These are phyloP conservation scores for Parapsyche elsis DNA, from an alignment of 1,140 invertebrate species.

Conservation along the genomic window DNA sequence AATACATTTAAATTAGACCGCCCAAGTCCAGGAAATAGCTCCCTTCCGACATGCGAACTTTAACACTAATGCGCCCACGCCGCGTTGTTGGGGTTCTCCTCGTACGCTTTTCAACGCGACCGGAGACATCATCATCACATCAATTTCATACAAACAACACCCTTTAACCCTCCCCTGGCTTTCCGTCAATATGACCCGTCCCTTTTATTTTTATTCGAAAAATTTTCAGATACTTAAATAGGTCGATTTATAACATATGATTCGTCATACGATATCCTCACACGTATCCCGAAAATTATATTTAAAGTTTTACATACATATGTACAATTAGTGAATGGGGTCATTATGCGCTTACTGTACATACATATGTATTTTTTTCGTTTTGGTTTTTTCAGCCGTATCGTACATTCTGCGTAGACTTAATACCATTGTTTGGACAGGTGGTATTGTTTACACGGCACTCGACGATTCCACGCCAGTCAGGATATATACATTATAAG, in stretches of 20 bases:
- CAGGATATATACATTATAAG: slow-evolving; percentile 35
- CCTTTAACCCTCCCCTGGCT: neutral
- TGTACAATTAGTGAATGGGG: no score
- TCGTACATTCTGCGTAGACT: slow-evolving; percentile 3
- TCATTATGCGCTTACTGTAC: no score
- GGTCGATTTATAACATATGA: neutral
- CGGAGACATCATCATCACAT: slow-evolving; percentile 23
- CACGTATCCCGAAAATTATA: neutral
- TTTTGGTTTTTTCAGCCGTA: neutral
- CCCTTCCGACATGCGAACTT: slow-evolving; percentile 56
- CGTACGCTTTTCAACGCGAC: slow-evolving; percentile 1
- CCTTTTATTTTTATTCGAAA: neutral
- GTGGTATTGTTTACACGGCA: slow-evolving; percentile 53
- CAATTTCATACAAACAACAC: slow-evolving; percentile 28
- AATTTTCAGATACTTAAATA: neutral
- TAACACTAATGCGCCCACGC: slow-evolving; percentile 36
- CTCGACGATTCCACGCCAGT: slow-evolving; percentile 41
- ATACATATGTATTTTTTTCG: slow-evolving; percentile 4
- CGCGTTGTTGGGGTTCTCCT: neutral
- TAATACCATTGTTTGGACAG: slow-evolving; percentile 54
- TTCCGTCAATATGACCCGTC: neutral
- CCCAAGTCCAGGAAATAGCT: slow-evolving; percentile 53
- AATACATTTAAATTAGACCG: slow-evolving; percentile 54
- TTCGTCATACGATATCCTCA: neutral
- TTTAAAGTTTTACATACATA: no score